Evolutionary conservation across 2,888 invertebrate species (phyloP).

Genomic region (Spatulosminthurus flaviceps): DNA sequence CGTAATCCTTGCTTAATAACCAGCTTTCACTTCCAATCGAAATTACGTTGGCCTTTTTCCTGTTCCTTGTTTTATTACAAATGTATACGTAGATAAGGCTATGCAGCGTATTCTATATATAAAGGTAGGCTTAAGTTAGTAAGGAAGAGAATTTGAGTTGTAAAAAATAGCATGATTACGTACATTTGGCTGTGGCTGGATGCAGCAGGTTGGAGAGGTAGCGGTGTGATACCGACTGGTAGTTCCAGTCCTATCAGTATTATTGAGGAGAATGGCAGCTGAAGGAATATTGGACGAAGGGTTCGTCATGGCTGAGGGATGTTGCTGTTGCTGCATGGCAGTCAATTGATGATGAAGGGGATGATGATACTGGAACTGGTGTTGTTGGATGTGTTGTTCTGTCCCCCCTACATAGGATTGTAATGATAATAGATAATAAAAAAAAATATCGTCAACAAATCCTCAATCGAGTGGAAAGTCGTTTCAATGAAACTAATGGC

Average conservation of each 20-base stretch:
- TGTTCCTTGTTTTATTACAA: too few species aligned
- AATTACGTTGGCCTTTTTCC: too few species aligned
- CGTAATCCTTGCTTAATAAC: too few species aligned
- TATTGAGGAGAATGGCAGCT: conserved; percentile 27
- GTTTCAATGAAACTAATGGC: conserved; percentile 14
- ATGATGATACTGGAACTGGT: conserved; percentile 31
- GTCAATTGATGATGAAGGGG: background rate
- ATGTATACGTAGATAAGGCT: too few species aligned
- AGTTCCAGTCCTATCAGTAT: conserved; percentile 5
- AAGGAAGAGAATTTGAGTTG: too few species aligned
- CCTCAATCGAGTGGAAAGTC: background rate
- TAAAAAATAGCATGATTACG: conserved; percentile 21
- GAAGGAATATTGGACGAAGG: conserved; percentile 27
- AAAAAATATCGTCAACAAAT: background rate
- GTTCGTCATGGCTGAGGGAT: conserved; percentile 10
- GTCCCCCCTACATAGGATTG: conserved; percentile 16
- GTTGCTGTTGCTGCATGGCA: background rate
- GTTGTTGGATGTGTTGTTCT: conserved; percentile 31
- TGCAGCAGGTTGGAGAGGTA: conserved; percentile 57
- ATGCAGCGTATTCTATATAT: too few species aligned
- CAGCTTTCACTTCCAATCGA: too few species aligned
- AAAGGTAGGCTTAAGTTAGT: too few species aligned
- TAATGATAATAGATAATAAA: conserved; percentile 19
- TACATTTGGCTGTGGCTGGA: conserved; percentile 61
- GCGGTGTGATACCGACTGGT: conserved; percentile 28